Evolutionary conservation across 2,888 invertebrate genomes (phyloP), one percentile per base, ranked within the genome.

Genomic region (Agrotis exclamationis): DNA sequence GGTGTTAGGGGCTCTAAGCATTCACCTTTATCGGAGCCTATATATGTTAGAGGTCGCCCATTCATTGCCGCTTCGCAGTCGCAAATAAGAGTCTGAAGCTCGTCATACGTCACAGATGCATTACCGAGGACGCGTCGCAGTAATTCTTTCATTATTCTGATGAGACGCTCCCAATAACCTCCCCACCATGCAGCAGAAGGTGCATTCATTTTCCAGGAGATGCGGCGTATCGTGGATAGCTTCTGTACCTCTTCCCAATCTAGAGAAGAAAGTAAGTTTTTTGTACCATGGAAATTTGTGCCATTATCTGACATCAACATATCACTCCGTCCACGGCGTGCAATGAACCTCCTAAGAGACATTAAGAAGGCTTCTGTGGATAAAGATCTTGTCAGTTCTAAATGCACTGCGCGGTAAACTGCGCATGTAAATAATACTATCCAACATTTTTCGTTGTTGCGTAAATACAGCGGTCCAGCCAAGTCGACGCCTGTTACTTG

Each of bases 291-390:
- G 9, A 48, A 48, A 48, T 48, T 48, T 48, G 48, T 48, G n/a
- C 48, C n/a, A 9, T 48, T 18, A 48, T 48, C 48, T 48, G 48
- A 48, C n/a, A 48, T n/a, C 48, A 48, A n/a, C 48, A 48, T 48
- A 9, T 48, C 48, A 3, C 33, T 7, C 33, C 33, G 33, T 33
- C 33, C 58, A 20, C 57, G 45, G 47, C 45, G 20, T 47, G 63
- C 70, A 67, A 74, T 70, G 70, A 18, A 33, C 33, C 33, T 33
- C 33, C 33, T 33, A 7, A 33, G 33, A 33, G 33, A 33, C 33
- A 33, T 33, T 33, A 33, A 7, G 33, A 33, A 33, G 33, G 33
- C 33, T 74, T 74, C 63, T 74, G 69, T 59, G 71, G 33, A 33
- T 33, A 33, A 33, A 7, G 33, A 33, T 33, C 33, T 33, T 33